These are phyloP conservation scores for Tenodera sinensis DNA, from an alignment of 2,888 invertebrate genomes.

Conservation along the genomic window DNA sequence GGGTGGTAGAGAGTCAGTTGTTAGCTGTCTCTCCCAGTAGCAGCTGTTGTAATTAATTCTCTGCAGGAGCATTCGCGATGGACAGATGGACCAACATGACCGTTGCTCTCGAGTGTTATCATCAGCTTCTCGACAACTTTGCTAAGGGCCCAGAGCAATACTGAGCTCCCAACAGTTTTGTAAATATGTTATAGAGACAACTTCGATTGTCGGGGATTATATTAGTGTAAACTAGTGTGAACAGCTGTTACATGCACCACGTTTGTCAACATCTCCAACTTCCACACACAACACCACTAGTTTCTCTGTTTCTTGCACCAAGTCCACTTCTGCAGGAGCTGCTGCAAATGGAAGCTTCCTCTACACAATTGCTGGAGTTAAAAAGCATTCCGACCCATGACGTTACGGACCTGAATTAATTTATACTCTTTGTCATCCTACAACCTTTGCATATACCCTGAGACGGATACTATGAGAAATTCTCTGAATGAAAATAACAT, in stretches of 20 bases:
- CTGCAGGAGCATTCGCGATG: not conserved
- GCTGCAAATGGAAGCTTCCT: too few relatives aligned
- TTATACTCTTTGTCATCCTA: too few relatives aligned
- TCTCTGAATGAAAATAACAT: too few relatives aligned
- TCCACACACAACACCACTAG: not conserved
- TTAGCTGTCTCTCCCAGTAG: not conserved
- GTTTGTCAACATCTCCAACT: not conserved
- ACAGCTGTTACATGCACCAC: not conserved
- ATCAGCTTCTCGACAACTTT: not conserved
- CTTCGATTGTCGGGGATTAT: not conserved
- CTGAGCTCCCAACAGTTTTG: not conserved
- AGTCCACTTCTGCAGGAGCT: too few relatives aligned
- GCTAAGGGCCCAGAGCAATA: not conserved
- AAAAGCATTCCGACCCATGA: too few relatives aligned
- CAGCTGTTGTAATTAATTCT: constrained; percentile 18
- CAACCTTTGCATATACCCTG: too few relatives aligned
- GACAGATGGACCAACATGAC: not conserved
- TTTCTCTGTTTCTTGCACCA: too few relatives aligned
- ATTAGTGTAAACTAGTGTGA: not conserved
- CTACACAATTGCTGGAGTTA: too few relatives aligned
- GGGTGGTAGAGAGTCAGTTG: constrained; percentile 3
- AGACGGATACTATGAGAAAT: too few relatives aligned
- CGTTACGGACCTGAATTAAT: too few relatives aligned
- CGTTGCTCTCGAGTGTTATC: not conserved
- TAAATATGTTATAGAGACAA: not conserved